Conservation (phyloP, 2,113 vertebrate species). For the Oncorhynchus keta region DNA sequence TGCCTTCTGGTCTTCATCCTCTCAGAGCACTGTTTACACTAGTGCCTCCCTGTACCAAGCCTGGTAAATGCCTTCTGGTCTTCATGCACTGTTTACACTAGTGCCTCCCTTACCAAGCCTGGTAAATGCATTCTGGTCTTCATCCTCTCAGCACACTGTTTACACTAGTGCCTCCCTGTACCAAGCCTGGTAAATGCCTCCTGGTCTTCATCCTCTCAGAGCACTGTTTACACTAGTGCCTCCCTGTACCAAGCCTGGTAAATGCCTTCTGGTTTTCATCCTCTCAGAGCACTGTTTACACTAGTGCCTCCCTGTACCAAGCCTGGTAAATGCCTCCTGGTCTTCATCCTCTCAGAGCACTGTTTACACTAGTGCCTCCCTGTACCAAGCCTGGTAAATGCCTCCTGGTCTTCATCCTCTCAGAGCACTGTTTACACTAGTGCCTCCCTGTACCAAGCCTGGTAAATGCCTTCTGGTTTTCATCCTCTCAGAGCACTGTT, state of each 20-base stretch:
- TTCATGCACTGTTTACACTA: constrained; percentile 29
- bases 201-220: constrained; percentile 20
- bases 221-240: constrained; percentile 21
- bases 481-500: constrained; percentile 26
- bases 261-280: constrained; percentile 16
- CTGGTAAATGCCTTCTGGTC: background rate
- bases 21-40: no score
- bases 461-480: constrained; percentile 4
- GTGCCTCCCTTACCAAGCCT: constrained; percentile 1
- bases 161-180: constrained; percentile 6
- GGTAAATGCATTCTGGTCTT: constrained; percentile 1
- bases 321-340: background rate
- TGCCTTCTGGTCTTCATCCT: no score
- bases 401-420: constrained; percentile 17
- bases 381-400: background rate
- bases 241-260: background rate
- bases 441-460: constrained; percentile 3
- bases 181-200: background rate
- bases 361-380: constrained; percentile 19
- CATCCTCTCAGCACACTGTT: constrained; percentile 26
- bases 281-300: constrained; percentile 20
- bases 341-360: constrained; percentile 24
- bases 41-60: no score
- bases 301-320: constrained; percentile 1
- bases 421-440: constrained; percentile 21